phyloP scores from a whole-genome alignment of 1,140 invertebrate genomes.

The Aphelinus atriplicis region DNA sequence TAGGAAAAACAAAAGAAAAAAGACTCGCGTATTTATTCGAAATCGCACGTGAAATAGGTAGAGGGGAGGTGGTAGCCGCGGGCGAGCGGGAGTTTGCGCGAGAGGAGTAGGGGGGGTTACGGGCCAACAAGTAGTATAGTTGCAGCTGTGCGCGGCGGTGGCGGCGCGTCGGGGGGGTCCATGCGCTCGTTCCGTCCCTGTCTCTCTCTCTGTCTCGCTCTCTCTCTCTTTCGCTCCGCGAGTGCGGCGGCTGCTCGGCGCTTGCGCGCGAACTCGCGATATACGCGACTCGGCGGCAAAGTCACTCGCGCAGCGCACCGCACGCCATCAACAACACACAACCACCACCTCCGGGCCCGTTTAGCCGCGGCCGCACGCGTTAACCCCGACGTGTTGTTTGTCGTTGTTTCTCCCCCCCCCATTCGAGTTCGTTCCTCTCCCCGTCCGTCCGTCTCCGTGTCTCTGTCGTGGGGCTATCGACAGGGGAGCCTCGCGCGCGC shows the following conservation, averaged over 20 bases:
- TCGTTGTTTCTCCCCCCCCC: conserved; percentile 45
- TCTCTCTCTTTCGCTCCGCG: conserved; percentile 25
- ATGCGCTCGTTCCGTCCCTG: too few species aligned
- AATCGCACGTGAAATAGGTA: too few species aligned
- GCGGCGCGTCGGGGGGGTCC: too few species aligned
- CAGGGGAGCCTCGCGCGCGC: neutral
- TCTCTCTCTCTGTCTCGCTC: conserved; percentile 18
- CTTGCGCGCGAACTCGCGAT: conserved; percentile 61
- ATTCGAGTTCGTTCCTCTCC: conserved; percentile 40
- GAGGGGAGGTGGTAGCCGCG: too few species aligned
- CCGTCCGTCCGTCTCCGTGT: neutral
- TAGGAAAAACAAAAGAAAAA: too few species aligned
- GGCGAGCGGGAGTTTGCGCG: too few species aligned
- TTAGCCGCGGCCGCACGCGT: too few species aligned
- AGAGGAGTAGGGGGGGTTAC: too few species aligned
- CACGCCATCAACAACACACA: conserved; percentile 59
- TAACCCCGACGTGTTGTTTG: too few species aligned
- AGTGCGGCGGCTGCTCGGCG: conserved; percentile 50
- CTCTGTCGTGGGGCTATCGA: neutral
- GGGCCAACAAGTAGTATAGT: too few species aligned
- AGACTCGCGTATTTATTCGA: too few species aligned
- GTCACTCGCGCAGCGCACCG: conserved; percentile 66
- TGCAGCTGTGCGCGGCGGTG: too few species aligned
- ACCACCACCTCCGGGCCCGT: neutral
- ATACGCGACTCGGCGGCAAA: conserved; percentile 57